Percentiles rank a stretch among this genome's conserved stretches.
Conservation (phyloP, 30 jellyfish, hydroid and myxozoan species). For the Aurelia coerulea region DNA sequence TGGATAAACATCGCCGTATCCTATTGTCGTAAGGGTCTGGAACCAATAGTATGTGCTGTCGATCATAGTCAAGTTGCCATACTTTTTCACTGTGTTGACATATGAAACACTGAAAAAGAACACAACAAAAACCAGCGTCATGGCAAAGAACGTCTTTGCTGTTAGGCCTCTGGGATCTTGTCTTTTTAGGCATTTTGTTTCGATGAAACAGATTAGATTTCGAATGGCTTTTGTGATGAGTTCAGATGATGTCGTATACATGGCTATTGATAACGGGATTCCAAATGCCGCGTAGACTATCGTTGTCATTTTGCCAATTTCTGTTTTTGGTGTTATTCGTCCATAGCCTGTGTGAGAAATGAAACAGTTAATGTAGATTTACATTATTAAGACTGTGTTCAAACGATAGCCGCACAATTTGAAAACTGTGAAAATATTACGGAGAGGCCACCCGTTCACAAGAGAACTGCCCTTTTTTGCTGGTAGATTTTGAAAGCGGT, state of each 20-base stretch:
- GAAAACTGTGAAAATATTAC: no score
- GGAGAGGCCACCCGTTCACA: no score
- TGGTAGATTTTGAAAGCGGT: no score
- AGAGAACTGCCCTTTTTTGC: no score
- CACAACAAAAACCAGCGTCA: neutral
- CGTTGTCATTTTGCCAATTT: slow-evolving; percentile 40
- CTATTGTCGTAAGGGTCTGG: slow-evolving; percentile 71
- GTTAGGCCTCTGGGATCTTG: neutral
- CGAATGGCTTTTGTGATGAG: slow-evolving; percentile 18
- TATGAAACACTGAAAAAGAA: slow-evolving; percentile 6
- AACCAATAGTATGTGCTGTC: slow-evolving; percentile 66
- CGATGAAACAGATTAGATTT: slow-evolving; percentile 11
- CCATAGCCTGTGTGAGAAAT: slow-evolving; percentile 33
- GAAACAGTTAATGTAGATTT: no score
- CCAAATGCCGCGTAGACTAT: slow-evolving; percentile 48
- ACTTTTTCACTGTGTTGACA: slow-evolving; percentile 8
- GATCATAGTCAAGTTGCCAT: slow-evolving; percentile 27
- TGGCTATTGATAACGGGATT: slow-evolving; percentile 39
- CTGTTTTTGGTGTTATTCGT: slow-evolving; percentile 46
- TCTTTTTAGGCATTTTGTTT: slow-evolving; percentile 3
- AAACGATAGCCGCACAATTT: no score
- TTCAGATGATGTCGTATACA: slow-evolving; percentile 52
- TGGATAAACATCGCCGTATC: slow-evolving; percentile 69
- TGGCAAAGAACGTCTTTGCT: slow-evolving; percentile 9
- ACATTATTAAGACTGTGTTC: no score